Evolutionary conservation across 2,113 vertebrate genomes (phyloP).

Genomic region (Phrynosoma platyrhinos): DNA sequence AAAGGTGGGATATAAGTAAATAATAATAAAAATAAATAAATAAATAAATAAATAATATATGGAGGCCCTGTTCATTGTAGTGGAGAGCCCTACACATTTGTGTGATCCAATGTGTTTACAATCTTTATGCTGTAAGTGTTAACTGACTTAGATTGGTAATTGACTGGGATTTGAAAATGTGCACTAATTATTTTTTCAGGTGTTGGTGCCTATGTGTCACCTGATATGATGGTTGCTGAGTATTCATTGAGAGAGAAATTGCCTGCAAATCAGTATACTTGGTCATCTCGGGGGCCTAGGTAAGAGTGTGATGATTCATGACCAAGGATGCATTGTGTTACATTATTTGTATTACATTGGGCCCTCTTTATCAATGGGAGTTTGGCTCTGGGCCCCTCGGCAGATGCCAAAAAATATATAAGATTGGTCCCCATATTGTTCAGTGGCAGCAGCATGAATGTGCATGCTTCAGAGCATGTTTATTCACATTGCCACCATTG

Average conservation of each 20-base stretch:
- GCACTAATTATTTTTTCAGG: slow-evolving; percentile 74
- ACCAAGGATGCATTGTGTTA: background rate
- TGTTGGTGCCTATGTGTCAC: slow-evolving; percentile 97
- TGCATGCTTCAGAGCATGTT: no score
- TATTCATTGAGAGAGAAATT: slow-evolving; percentile 98
- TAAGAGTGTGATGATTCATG: slow-evolving; percentile 57
- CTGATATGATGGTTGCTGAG: slow-evolving; percentile 99
- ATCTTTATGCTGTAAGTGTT: background rate
- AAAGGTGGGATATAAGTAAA: no score
- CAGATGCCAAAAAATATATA: no score
- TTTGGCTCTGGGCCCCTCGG: no score
- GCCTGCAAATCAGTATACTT: slow-evolving; percentile 97
- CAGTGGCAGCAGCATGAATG: no score
- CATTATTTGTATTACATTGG: background rate
- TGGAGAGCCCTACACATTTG: background rate
- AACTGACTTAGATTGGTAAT: background rate
- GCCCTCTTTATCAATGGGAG: no score
- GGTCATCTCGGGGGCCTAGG: slow-evolving; percentile 96
- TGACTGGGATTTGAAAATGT: background rate
- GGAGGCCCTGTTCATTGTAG: background rate
- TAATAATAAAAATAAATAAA: no score
- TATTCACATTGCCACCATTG: no score
- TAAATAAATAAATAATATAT: no score
- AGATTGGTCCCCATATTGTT: no score
- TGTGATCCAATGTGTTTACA: background rate